Evolutionary conservation across 2,113 vertebrate species (phyloP), one percentile per base, ranked within the genome.

Genomic region (Cricetomys ansorgei): DNA sequence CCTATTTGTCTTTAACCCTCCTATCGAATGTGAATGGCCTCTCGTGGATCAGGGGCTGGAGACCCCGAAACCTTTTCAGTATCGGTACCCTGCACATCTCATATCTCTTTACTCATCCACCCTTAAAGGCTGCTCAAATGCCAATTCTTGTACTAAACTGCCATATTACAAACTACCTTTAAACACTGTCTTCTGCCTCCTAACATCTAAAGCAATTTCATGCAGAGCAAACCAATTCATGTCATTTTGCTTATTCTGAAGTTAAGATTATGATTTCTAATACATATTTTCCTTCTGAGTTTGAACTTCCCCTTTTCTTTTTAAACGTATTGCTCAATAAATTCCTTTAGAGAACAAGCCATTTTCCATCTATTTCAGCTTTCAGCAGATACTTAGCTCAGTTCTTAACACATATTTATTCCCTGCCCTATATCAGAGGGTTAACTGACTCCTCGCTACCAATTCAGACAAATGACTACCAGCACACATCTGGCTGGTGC

Each of bases 171-270:
- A 5, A 53, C 45, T 3, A 57, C 57, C 67, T 70, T 88, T 48
- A 97, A 93, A 94, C 34, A 91, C 9, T 45, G 48, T 75, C 72
- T 89, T 50, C 65, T 91, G 10, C 37, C 40, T 91, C 67, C 80
- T 79, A 91, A 67, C 37, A 79, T 85, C 19, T 81, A 79, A 0
- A 76, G 65, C n/a, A 88, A 72, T 92, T 90, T 89, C 55, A 40
- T 70, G 34, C 48, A n/a, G 65, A 89, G 76, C 23, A 90, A 55
- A 81, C 27, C 45, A 64, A 48, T 69, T 80, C 40, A 48, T 67
- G 34, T 3, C 77, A 55, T 29, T 64, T 79, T 55, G 21, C 57
- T 86, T 57, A 65, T 81, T 57, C 59, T 92, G 17, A 94, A 88
- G 62, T 45, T 50, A 73, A 64, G 2, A 84, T 83, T 31, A 40